Evolutionary conservation across 2,888 invertebrate genomes (phyloP).

Genomic region (Acrocyrtus sp.): DNA sequence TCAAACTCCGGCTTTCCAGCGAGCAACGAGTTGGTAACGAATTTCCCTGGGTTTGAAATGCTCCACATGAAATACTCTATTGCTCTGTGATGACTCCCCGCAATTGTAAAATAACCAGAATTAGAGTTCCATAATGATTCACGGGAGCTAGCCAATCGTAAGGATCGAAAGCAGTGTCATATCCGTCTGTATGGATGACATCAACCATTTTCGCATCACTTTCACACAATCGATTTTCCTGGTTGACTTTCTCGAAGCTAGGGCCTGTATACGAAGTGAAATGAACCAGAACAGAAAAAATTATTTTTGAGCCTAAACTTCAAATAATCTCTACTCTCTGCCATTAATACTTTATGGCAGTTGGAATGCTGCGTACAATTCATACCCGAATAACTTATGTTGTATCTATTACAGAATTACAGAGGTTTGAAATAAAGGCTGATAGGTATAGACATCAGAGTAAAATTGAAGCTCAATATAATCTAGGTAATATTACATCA

Average conservation of each 20-base stretch:
- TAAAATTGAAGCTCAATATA: too few relatives aligned
- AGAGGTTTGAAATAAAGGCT: too few relatives aligned
- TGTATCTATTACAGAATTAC: too few relatives aligned
- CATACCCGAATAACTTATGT: too few relatives aligned
- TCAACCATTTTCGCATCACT: constrained; percentile 54
- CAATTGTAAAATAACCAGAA: constrained; percentile 45
- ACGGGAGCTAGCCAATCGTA: constrained; percentile 53
- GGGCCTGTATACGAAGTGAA: constrained; percentile 32
- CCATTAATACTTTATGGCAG: too few relatives aligned
- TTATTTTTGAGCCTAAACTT: neutral
- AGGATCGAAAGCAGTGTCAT: constrained; percentile 48
- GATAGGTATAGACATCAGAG: too few relatives aligned
- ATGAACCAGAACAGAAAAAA: neutral
- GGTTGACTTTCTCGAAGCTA: constrained; percentile 49
- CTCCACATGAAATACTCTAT: constrained; percentile 55
- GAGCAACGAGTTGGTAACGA: constrained; percentile 36
- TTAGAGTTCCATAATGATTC: constrained; percentile 57
- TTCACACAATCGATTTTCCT: constrained; percentile 38
- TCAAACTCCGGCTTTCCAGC: constrained; percentile 48
- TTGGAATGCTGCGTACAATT: too few relatives aligned
- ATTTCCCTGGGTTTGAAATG: constrained; percentile 47
- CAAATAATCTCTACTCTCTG: too few relatives aligned
- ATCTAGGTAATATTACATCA: too few relatives aligned
- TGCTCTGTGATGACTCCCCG: constrained; percentile 54
- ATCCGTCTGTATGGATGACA: constrained; percentile 57